phyloP scores from a whole-genome alignment of 2,113 vertebrate species.

The Sus scrofa region T2T-Sscrofa CM000826.6:25658001-25658500 shows the following conservation, averaged over 20 bases:
- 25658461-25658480: not conserved
- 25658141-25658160: not conserved
- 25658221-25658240: not conserved
- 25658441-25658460: not conserved
- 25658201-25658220: not conserved
- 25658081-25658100: conserved; percentile 66
- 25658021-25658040: not conserved
- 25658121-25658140: conserved; percentile 54
- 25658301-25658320: not conserved
- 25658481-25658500: not conserved
- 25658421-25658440: not conserved
- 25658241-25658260: not conserved
- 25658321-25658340: not conserved
- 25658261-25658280: not conserved
- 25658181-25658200: not conserved
- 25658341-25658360: not conserved
- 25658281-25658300: conserved; percentile 11
- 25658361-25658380: not conserved
- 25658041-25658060: conserved; percentile 40
- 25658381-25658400: not conserved
- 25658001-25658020: not conserved
- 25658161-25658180: not conserved
- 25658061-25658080: conserved; percentile 67
- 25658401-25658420: conserved; percentile 17
- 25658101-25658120: conserved; percentile 4